phyloP scores from a whole-genome alignment of 2,888 invertebrate genomes.

The Augiades crinisus region DNA sequence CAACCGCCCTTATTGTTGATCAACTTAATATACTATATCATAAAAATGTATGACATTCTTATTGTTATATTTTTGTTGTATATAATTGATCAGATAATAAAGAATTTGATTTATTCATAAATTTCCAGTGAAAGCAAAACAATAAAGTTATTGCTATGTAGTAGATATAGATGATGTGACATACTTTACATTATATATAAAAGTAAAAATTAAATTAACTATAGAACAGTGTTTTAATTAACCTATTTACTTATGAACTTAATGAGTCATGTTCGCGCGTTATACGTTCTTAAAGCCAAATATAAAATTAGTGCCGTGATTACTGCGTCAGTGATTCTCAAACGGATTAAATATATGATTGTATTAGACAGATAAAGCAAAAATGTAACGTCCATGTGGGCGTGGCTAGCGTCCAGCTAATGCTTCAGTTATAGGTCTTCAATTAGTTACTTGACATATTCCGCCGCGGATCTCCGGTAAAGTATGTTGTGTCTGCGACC shows the following conservation, averaged over 20 bases:
- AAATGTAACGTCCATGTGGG: conserved; percentile 38
- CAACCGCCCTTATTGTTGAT: conserved; percentile 96
- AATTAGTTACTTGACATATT: conserved; percentile 70
- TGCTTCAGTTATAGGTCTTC: conserved; percentile 61
- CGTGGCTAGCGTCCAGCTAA: conserved; percentile 47
- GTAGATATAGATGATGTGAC: too few species aligned
- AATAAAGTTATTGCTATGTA: too few species aligned
- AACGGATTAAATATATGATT: conserved; percentile 50
- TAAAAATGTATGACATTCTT: background rate
- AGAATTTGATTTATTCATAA: too few species aligned
- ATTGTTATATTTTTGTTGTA: too few species aligned
- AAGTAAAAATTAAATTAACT: too few species aligned
- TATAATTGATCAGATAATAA: too few species aligned
- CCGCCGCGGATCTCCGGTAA: conserved; percentile 43
- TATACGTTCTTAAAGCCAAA: background rate
- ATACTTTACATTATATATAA: too few species aligned
- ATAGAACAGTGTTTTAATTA: too few species aligned
- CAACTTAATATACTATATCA: conserved; percentile 87
- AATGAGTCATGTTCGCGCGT: background rate
- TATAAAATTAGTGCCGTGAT: background rate
- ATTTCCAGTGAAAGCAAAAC: too few species aligned
- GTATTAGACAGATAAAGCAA: conserved; percentile 29
- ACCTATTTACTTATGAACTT: too few species aligned
- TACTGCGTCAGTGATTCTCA: conserved; percentile 31
- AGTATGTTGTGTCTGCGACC: conserved; percentile 36